Conservation (phyloP, 1,140 invertebrate genomes). For the Leptinotarsa texana region DNA sequence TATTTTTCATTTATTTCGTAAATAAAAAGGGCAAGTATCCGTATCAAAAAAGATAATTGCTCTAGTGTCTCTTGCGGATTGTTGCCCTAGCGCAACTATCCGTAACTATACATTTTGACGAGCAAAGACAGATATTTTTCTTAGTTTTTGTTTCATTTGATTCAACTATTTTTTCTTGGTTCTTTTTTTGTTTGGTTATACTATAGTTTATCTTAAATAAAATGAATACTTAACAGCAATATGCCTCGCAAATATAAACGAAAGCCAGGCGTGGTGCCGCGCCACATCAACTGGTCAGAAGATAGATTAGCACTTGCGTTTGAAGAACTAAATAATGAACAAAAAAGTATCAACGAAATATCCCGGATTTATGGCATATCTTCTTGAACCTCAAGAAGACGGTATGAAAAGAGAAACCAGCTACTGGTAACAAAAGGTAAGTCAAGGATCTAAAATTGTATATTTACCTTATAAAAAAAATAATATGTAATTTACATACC, state of each 20-base stretch:
- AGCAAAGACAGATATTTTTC: constrained; percentile 24
- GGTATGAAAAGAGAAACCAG: constrained; percentile 20
- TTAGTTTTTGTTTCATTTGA: constrained; percentile 18
- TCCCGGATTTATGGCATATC: constrained; percentile 10
- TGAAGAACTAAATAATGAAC: not conserved
- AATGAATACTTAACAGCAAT: constrained; percentile 20
- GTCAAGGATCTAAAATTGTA: constrained; percentile 19
- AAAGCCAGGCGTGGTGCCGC: constrained; percentile 40
- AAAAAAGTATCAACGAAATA: constrained; percentile 9
- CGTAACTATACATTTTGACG: constrained; percentile 20
- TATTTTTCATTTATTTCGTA: constrained; percentile 18
- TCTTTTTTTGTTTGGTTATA: constrained; percentile 10
- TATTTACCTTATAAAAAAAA: constrained; percentile 1
- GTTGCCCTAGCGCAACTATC: constrained; percentile 9
- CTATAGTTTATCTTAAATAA: constrained; percentile 14
- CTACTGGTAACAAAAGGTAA: constrained; percentile 32
- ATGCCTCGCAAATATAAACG: constrained; percentile 64
- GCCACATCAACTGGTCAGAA: constrained; percentile 23
- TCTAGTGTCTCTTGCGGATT: constrained; percentile 16
- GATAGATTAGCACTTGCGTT: constrained; percentile 12
- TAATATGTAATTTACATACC: constrained; percentile 24
- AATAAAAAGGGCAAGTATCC: constrained; percentile 24
- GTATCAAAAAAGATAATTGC: constrained; percentile 19
- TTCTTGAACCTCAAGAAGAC: constrained; percentile 10
- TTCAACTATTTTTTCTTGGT: constrained; percentile 16